Evolutionary conservation across 2,797 vertebrate species (phyloP).

Genomic region (Philypnodon macrostomus): DNA sequence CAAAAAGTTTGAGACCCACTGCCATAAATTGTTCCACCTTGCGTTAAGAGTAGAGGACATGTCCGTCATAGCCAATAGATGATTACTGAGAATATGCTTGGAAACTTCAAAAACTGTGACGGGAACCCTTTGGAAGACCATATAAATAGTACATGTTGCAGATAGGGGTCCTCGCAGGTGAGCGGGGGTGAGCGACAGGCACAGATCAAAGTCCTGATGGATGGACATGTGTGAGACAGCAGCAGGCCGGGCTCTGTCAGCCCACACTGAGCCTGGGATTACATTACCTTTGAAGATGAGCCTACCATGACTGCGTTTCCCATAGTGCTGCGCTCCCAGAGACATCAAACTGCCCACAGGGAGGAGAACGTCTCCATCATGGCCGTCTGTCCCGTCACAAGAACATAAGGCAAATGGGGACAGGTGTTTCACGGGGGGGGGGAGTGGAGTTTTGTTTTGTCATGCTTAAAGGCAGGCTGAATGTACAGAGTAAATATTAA

Average conservation of each 20-base stretch:
- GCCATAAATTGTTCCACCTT: too few relatives aligned
- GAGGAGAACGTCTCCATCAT: slow-evolving; percentile 20
- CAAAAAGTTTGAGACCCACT: too few relatives aligned
- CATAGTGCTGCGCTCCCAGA: slow-evolving; percentile 28
- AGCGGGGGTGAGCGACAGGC: slow-evolving; percentile 40
- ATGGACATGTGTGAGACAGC: slow-evolving; percentile 63
- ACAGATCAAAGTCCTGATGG: slow-evolving; percentile 65
- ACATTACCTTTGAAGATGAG: slow-evolving; percentile 76
- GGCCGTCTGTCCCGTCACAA: slow-evolving; percentile 16
- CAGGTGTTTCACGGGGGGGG: not conserved
- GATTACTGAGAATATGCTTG: too few relatives aligned
- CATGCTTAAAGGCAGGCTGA: too few relatives aligned
- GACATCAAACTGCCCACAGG: slow-evolving; percentile 23
- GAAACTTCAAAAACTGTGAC: not conserved
- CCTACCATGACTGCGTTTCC: slow-evolving; percentile 37
- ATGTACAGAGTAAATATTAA: too few relatives aligned
- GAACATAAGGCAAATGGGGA: not conserved
- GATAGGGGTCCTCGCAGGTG: slow-evolving; percentile 38
- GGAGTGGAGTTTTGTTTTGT: not conserved
- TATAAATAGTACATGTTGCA: slow-evolving; percentile 24
- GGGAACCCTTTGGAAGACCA: not conserved
- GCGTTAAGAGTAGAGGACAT: too few relatives aligned
- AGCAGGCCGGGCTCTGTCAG: slow-evolving; percentile 42
- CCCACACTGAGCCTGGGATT: slow-evolving; percentile 55
- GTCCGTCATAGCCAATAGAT: too few relatives aligned